Evolutionary conservation across 2,888 invertebrate genomes (phyloP).

Genomic region (Abrostola tripartita): DNA sequence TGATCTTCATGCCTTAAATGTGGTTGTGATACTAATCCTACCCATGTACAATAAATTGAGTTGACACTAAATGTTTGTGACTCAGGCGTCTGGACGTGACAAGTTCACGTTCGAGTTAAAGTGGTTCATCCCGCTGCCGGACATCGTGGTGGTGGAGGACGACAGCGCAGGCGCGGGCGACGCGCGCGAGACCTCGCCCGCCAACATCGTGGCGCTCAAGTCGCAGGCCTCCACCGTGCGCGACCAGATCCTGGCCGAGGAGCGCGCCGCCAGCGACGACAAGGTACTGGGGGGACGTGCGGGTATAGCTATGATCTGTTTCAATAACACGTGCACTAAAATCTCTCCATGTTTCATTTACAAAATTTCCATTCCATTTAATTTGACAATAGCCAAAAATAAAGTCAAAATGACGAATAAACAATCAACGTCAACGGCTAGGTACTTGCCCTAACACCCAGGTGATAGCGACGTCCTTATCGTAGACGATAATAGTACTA

Average conservation of each 20-base stretch:
- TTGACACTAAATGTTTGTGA: neutral
- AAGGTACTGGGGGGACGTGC: conserved; percentile 86
- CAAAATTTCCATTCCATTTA: too few relatives aligned
- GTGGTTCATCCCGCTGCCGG: conserved; percentile 96
- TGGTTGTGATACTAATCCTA: too few relatives aligned
- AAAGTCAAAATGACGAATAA: too few relatives aligned
- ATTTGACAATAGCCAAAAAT: too few relatives aligned
- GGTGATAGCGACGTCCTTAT: too few relatives aligned
- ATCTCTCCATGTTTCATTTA: too few relatives aligned
- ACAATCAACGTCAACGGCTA: too few relatives aligned
- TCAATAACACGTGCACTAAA: too few relatives aligned
- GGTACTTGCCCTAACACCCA: too few relatives aligned
- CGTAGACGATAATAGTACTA: too few relatives aligned
- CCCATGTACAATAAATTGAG: neutral
- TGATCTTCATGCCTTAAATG: too few relatives aligned
- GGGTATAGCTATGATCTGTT: neutral
- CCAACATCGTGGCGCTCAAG: conserved; percentile 94
- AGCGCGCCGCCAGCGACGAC: conserved; percentile 90
- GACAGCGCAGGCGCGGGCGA: conserved; percentile 85
- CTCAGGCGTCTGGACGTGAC: conserved; percentile 93
- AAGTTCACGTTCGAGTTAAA: conserved; percentile 97
- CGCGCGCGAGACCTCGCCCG: conserved; percentile 90
- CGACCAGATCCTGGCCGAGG: conserved; percentile 94
- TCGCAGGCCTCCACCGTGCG: conserved; percentile 95
- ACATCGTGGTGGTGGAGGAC: conserved; percentile 92